Evolutionary conservation across 2,888 invertebrate species (phyloP).

Genomic region (Eurytoma californica): DNA sequence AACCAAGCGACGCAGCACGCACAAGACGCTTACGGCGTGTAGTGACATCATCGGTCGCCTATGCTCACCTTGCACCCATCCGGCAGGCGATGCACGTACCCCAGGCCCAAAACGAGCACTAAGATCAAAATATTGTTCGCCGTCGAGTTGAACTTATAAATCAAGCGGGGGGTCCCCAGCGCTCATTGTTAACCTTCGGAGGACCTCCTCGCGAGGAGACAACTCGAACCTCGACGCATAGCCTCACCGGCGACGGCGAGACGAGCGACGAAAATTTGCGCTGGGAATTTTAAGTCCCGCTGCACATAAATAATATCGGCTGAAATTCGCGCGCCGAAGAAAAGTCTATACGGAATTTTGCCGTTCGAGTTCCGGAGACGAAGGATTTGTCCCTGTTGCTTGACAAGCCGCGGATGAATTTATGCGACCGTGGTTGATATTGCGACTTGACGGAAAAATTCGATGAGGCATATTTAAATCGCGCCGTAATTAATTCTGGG

Average conservation of each 20-base stretch:
- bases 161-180: constrained; percentile 57
- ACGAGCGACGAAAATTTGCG: constrained; percentile 51
- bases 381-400: constrained; percentile 32
- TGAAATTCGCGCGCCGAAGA: constrained; percentile 50
- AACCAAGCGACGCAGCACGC: neutral
- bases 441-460: constrained; percentile 17
- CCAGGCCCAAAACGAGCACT: constrained; percentile 64
- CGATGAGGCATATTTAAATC: constrained; percentile 52
- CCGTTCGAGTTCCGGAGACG: neutral
- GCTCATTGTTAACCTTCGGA: constrained; percentile 56
- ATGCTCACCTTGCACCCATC: constrained; percentile 52
- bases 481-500: neutral
- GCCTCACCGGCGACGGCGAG: constrained; percentile 26
- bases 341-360: constrained; percentile 49
- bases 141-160: constrained; percentile 68
- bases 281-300: constrained; percentile 53
- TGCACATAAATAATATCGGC: constrained; percentile 54
- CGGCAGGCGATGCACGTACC: constrained; percentile 61
- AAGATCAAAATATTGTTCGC: constrained; percentile 68
- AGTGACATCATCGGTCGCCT: constrained; percentile 51
- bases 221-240: neutral
- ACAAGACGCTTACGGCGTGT: no score
- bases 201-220: constrained; percentile 11
- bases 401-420: constrained; percentile 53
- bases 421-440: constrained; percentile 37